Evolutionary conservation across 1,140 invertebrate species (phyloP).

Genomic region (Oppia nitens): DNA sequence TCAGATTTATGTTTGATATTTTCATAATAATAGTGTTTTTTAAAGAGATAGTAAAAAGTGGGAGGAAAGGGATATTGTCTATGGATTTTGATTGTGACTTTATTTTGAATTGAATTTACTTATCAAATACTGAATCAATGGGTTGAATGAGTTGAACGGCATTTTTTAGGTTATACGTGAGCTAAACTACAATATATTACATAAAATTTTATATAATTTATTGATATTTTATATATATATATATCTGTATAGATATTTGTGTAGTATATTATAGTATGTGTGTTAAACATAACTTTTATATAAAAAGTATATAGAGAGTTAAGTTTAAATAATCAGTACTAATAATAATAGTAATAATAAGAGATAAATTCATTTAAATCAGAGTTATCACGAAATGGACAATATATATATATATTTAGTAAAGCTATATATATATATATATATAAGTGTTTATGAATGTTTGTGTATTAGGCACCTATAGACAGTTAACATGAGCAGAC

Average conservation of each 20-base stretch:
- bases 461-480: background rate
- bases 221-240: no score
- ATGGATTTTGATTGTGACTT: background rate
- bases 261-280: no score
- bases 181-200: background rate
- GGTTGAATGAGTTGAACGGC: background rate
- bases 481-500: background rate
- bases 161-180: background rate
- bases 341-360: background rate
- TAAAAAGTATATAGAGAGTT: no score
- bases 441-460: no score
- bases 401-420: no score
- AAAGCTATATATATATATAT: no score
- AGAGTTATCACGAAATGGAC: background rate
- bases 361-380: background rate
- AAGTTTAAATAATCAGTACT: no score
- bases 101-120: background rate
- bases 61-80: background rate
- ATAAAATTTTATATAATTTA: background rate
- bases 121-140: background rate
- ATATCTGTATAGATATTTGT: no score
- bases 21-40: background rate
- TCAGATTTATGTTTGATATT: background rate
- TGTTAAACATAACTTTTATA: no score
- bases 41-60: background rate